Percentiles rank a stretch among this genome's conserved stretches.
Evolutionary conservation across 2,888 invertebrate genomes (phyloP).

Genomic region (Sericinus montela): DNA sequence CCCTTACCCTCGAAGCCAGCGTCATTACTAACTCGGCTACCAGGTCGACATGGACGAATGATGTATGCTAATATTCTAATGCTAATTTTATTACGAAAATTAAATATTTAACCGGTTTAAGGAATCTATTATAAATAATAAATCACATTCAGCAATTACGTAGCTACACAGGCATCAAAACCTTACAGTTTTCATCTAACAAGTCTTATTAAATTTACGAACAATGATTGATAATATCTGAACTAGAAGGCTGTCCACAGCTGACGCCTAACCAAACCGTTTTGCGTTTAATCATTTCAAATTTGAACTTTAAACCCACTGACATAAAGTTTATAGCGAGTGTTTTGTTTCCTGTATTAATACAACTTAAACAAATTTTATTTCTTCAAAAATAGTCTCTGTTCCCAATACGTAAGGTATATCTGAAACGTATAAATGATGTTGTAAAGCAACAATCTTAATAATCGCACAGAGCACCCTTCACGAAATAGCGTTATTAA

Average conservation of each 20-base stretch:
- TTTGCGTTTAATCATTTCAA: neutral
- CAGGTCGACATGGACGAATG: no score
- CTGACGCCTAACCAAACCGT: conserved; percentile 20
- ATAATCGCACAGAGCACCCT: conserved; percentile 38
- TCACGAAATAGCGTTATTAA: conserved; percentile 40
- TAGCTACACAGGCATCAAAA: conserved; percentile 40
- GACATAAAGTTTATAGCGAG: conserved; percentile 14
- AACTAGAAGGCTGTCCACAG: conserved; percentile 31
- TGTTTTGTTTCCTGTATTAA: neutral
- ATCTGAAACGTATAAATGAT: conserved; percentile 11
- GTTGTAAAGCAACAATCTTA: conserved; percentile 19
- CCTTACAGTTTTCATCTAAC: conserved; percentile 40
- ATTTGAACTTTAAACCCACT: neutral
- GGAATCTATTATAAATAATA: conserved; percentile 22
- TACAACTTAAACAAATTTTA: neutral
- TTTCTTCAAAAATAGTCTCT: conserved; percentile 6
- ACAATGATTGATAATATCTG: conserved; percentile 57
- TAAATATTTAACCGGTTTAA: neutral
- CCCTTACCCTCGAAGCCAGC: no score
- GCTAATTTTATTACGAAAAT: neutral
- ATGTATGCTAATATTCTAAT: no score
- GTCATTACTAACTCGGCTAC: no score
- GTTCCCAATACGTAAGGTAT: conserved; percentile 2
- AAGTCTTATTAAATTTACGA: conserved; percentile 58
- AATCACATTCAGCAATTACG: conserved; percentile 32